Conservation (phyloP, 2,888 invertebrate species). For the Chydorus sphaericus region DNA sequence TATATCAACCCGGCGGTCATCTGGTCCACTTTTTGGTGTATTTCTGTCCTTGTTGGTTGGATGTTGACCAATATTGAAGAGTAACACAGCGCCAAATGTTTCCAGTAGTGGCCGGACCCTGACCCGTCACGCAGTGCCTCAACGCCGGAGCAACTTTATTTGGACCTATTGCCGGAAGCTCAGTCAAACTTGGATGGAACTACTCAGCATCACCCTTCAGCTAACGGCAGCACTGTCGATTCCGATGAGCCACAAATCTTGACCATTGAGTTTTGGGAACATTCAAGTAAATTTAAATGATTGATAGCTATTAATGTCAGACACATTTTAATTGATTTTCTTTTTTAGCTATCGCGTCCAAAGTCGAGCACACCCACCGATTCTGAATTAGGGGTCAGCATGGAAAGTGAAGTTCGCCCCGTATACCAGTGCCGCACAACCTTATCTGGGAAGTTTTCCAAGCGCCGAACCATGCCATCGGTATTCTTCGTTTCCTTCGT, state of each 20-base stretch:
- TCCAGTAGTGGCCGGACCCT: constrained; percentile 81
- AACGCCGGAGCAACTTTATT: constrained; percentile 10
- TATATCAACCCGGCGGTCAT: constrained; percentile 56
- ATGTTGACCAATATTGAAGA: constrained; percentile 88
- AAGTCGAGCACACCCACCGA: constrained; percentile 12
- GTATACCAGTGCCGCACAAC: constrained; percentile 86
- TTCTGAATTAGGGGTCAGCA: constrained; percentile 15
- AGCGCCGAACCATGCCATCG: constrained; percentile 86
- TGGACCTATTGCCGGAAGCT: constrained; percentile 13
- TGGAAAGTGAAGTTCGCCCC: constrained; percentile 32
- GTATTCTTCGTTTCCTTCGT: constrained; percentile 77
- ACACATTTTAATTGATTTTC: neutral
- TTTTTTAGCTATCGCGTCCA: neutral
- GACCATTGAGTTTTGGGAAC: too few species aligned
- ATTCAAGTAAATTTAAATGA: too few species aligned
- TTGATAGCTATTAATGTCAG: too few species aligned
- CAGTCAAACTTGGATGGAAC: constrained; percentile 1
- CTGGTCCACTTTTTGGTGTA: constrained; percentile 60
- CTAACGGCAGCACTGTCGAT: constrained; percentile 6
- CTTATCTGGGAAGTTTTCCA: constrained; percentile 92
- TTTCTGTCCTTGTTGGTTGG: constrained; percentile 6
- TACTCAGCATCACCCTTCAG: neutral
- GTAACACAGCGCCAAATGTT: constrained; percentile 83
- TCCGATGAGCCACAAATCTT: too few species aligned
- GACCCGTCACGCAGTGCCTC: constrained; percentile 9